Conservation (phyloP, 2,797 vertebrate genomes). For the Myripristis murdjan region DNA sequence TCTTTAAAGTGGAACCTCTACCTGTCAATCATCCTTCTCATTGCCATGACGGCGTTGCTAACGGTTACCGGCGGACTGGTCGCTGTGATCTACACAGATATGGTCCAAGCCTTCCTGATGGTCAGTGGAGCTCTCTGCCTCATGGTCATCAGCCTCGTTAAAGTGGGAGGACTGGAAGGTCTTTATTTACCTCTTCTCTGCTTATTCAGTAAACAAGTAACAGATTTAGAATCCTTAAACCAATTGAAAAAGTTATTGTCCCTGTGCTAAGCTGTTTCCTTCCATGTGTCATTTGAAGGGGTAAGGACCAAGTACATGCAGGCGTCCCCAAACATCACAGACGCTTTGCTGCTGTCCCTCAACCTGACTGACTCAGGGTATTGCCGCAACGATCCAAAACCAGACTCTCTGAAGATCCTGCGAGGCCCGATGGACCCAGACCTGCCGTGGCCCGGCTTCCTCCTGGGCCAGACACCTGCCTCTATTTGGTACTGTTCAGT, state of each 20-base stretch:
- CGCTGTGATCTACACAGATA: conserved; percentile 96
- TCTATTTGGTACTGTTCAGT: conserved; percentile 91
- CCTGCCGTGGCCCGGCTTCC: conserved; percentile 95
- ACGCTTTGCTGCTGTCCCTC: conserved; percentile 55
- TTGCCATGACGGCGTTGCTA: conserved; percentile 93
- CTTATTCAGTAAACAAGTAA: not conserved
- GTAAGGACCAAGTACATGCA: conserved; percentile 92
- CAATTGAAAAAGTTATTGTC: too few relatives aligned
- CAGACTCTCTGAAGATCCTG: conserved; percentile 91
- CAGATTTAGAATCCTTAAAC: too few relatives aligned
- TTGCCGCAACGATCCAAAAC: conserved; percentile 90
- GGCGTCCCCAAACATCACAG: conserved; percentile 84
- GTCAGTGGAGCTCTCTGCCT: conserved; percentile 93
- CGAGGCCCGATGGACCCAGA: conserved; percentile 91
- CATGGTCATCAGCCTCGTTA: conserved; percentile 89
- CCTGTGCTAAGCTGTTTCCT: conserved; percentile 5
- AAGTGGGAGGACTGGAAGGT: conserved; percentile 94
- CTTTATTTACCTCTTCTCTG: not conserved
- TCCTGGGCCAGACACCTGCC: conserved; percentile 94
- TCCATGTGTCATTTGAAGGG: conserved; percentile 42
- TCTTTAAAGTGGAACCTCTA: conserved; percentile 97
- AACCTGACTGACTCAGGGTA: conserved; percentile 83
- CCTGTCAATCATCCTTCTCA: conserved; percentile 93
- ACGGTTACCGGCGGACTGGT: conserved; percentile 95
- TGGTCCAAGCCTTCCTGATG: conserved; percentile 95